Evolutionary conservation across 2,797 vertebrate species (phyloP).

Genomic region (Acropternis orthonyx): DNA sequence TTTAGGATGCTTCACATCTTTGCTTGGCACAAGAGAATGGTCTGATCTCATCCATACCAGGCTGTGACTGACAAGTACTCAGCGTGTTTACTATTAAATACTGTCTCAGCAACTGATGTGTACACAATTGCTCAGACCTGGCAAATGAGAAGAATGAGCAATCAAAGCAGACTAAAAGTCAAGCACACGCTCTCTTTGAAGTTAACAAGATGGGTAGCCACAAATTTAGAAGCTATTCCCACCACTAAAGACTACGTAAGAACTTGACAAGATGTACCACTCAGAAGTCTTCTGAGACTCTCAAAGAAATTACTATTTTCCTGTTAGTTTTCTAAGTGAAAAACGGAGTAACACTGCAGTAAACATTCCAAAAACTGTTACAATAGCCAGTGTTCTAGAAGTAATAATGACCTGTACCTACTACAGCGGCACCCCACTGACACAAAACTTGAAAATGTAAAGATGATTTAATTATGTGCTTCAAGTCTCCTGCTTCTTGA

Average conservation of each 20-base stretch:
- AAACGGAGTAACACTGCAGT: background rate
- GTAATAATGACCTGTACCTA: background rate
- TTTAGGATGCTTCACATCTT: conserved; percentile 46
- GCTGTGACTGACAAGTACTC: conserved; percentile 66
- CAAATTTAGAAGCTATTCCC: background rate
- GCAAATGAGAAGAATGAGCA: conserved; percentile 14
- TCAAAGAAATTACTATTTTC: background rate
- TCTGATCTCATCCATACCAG: conserved; percentile 65
- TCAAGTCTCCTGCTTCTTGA: background rate
- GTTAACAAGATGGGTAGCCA: background rate
- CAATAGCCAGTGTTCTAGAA: background rate
- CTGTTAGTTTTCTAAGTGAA: background rate
- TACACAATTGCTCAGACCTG: conserved; percentile 33
- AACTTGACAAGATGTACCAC: background rate
- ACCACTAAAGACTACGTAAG: background rate
- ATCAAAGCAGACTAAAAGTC: background rate
- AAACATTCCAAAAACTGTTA: background rate
- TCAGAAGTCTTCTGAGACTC: background rate
- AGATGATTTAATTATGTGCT: background rate
- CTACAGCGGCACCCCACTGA: background rate
- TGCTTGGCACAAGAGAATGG: conserved; percentile 45
- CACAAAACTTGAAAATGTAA: background rate
- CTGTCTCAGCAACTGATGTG: conserved; percentile 23
- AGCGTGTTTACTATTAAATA: conserved; percentile 50
- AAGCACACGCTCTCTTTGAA: background rate